phyloP scores from a whole-genome alignment of 2,113 vertebrate species.

The Toxotes jaculatrix region DNA sequence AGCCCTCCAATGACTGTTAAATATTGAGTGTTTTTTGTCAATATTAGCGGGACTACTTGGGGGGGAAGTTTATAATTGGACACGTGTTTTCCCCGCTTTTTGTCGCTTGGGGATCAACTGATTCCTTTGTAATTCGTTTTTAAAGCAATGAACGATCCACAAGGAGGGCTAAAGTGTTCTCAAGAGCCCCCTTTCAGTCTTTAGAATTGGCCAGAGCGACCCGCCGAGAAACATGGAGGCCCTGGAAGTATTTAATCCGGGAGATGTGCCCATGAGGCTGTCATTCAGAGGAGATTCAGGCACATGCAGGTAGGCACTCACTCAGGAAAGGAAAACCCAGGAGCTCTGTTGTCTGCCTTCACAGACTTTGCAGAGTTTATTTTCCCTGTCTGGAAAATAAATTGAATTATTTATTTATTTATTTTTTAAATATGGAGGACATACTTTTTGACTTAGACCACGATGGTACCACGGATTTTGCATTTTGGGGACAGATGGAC shows the following conservation, averaged over 20 bases:
- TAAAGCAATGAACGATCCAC: slow-evolving; percentile 73
- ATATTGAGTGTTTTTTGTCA: slow-evolving; percentile 71
- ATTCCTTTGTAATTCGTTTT: slow-evolving; percentile 77
- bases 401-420: neutral
- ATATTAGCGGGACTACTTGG: slow-evolving; percentile 80
- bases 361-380: neutral
- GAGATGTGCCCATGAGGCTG: slow-evolving; percentile 42
- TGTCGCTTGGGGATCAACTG: slow-evolving; percentile 73
- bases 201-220: slow-evolving; percentile 72
- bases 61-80: slow-evolving; percentile 80
- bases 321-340: no score
- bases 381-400: neutral
- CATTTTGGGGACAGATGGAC: slow-evolving; percentile 82
- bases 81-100: slow-evolving; percentile 75
- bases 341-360: neutral
- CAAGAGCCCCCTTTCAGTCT: slow-evolving; percentile 77
- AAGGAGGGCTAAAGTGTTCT: slow-evolving; percentile 73
- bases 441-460: slow-evolving; percentile 77
- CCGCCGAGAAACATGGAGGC: slow-evolving; percentile 62
- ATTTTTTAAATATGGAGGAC: slow-evolving; percentile 79
- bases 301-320: slow-evolving; percentile 18
- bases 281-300: slow-evolving; percentile 43
- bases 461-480: slow-evolving; percentile 73
- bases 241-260: slow-evolving; percentile 82
- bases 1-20: slow-evolving; percentile 45